Base-by-base conservation (phyloP, 1,140 invertebrate genomes). In the Ericerus pela region DNA sequence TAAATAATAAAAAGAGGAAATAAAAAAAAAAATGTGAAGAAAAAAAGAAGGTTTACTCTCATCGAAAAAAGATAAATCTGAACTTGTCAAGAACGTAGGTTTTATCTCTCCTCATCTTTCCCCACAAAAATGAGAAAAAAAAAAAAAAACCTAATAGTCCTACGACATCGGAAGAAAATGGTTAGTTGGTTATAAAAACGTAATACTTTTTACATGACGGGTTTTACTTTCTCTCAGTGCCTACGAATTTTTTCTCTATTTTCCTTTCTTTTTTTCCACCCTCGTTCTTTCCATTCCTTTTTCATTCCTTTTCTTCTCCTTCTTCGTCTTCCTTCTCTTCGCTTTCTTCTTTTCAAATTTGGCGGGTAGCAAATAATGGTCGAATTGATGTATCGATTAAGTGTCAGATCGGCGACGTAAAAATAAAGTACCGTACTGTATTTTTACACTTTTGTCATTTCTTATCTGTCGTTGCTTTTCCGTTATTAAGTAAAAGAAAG, bases 381-480 rank as follows among this genome's bases (percentile, higher is more conserved):
- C 18, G 41, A 24, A 47, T 47, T 47, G 41, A 47, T 47, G 41
- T 47, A 47, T 47, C 41, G 41, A 47, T 47, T 47, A 47, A 24
- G 41, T 47, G 41, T 47, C 41, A 47, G 41, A 47, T 47, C 41
- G 41, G 26, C 41, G 16, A 10, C 41, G 41, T 47, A 16, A 22
- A n/a, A 47, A 38, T 38, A 38, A 38, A 38, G 36, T 24, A 24
- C 41, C 41, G 16, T 24, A 24, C 16, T 24, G 41, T 47, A 47
- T 47, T 47, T n/a, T 47, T 24, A 47, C 41, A 47, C 41, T 47
- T 47, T 47, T 47, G 41, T 47, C 41, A 47, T 24, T 47, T 47
- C 41, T 47, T 47, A 47, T 47, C 41, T 47, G 41, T 47, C 26
- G 20, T 47, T 47, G n/a, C n/a, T n/a, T n/a, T n/a, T n/a, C n/a